Conservation (phyloP, 2,113 vertebrate genomes). For the Syrrhaptes paradoxus region DNA sequence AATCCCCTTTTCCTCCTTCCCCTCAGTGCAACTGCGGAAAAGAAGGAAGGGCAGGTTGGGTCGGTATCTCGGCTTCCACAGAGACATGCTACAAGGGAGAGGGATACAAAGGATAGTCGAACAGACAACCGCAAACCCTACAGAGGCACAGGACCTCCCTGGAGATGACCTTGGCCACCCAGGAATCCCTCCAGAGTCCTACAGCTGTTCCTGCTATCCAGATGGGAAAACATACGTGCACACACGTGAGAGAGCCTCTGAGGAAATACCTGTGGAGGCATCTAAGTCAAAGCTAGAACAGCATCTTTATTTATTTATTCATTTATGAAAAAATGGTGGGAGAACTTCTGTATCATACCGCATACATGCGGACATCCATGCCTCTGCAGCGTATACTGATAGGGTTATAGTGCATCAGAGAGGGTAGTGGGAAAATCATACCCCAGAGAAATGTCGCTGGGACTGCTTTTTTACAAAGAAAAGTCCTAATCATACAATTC, state of each 20-base stretch:
- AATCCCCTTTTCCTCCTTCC: neutral
- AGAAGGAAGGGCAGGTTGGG: neutral
- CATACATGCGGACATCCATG: rapidly evolving
- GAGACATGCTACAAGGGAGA: neutral
- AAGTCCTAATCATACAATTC: neutral
- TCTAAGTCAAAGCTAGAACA: neutral
- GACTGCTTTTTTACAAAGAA: neutral
- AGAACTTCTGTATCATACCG: neutral
- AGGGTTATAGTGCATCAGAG: neutral
- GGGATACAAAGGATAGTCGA: neutral
- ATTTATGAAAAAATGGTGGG: neutral
- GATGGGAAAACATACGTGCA: neutral
- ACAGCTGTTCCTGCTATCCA: conserved; percentile 9
- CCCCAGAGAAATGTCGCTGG: rapidly evolving
- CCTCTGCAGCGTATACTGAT: neutral
- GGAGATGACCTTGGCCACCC: neutral
- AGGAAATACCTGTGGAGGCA: conserved; percentile 1
- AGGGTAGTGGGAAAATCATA: rapidly evolving
- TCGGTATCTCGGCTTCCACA: rapidly evolving
- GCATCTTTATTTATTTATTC: rapidly evolving
- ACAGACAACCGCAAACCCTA: neutral
- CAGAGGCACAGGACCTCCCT: neutral
- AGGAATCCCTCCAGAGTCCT: neutral
- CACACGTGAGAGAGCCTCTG: neutral
- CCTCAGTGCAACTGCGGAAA: neutral